Conservation (phyloP, 2,888 invertebrate genomes). For the Taenaris catops region DNA sequence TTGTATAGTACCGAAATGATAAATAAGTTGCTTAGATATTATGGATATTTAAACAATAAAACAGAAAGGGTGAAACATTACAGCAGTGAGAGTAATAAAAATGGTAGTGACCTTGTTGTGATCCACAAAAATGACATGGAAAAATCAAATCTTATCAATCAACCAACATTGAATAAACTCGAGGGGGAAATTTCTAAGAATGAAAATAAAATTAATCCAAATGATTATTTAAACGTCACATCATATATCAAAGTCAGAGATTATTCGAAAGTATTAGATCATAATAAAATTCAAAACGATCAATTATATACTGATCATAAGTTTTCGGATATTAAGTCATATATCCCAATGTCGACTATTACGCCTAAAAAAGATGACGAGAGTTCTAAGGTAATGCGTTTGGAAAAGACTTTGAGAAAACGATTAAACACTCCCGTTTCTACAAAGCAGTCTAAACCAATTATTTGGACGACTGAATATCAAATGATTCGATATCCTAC, state of each 20-base stretch:
- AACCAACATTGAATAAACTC: conserved; percentile 18
- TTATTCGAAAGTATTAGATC: conserved; percentile 51
- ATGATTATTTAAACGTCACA: conserved; percentile 50
- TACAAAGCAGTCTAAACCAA: conserved; percentile 31
- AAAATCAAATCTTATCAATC: conserved; percentile 27
- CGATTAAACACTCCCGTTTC: conserved; percentile 56
- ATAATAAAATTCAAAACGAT: conserved; percentile 54
- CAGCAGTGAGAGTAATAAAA: conserved; percentile 31
- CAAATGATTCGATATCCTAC: conserved; percentile 37
- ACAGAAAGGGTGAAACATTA: conserved; percentile 50
- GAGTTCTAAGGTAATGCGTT: conserved; percentile 28
- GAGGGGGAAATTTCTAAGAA: conserved; percentile 30
- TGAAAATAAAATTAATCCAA: conserved; percentile 40
- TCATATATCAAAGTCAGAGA: conserved; percentile 43
- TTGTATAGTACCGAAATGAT: conserved; percentile 75
- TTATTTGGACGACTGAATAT: conserved; percentile 31
- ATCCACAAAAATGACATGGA: conserved; percentile 30
- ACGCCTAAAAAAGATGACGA: conserved; percentile 34
- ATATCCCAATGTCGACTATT: conserved; percentile 31
- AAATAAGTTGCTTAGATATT: conserved; percentile 65
- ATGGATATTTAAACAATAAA: conserved; percentile 69
- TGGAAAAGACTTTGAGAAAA: conserved; percentile 48
- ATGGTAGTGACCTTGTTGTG: conserved; percentile 24
- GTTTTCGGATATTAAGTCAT: conserved; percentile 47
- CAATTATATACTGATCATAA: conserved; percentile 50